A percentile compares a stretch with the other conserved stretches of the same genome.
Conservation (phyloP, 2,888 invertebrate species). For the Thymelicus acteon region DNA sequence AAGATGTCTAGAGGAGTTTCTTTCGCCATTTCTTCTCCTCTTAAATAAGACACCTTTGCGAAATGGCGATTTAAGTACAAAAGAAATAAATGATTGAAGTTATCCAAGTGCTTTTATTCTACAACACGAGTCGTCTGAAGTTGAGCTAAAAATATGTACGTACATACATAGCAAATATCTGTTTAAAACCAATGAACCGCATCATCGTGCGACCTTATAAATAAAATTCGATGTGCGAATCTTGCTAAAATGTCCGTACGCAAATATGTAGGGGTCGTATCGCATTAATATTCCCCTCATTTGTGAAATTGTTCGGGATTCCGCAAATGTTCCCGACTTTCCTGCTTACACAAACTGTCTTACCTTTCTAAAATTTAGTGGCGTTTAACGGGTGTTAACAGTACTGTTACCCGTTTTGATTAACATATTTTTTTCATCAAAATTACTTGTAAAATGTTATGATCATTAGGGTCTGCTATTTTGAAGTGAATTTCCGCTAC, state of each 20-base stretch:
- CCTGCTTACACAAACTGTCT: constrained; percentile 45
- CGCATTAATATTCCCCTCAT: constrained; percentile 71
- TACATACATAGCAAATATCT: too few relatives aligned
- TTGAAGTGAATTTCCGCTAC: background rate
- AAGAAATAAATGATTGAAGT: too few relatives aligned
- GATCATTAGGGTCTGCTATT: too few relatives aligned
- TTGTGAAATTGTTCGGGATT: constrained; percentile 58
- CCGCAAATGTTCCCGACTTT: constrained; percentile 42
- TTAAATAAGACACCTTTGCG: too few relatives aligned
- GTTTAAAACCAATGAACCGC: too few relatives aligned
- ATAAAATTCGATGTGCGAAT: constrained; percentile 72
- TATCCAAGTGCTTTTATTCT: too few relatives aligned
- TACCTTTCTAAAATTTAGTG: constrained; percentile 12
- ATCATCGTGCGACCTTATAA: constrained; percentile 56
- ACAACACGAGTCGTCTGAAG: too few relatives aligned
- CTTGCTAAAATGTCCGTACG: constrained; percentile 72
- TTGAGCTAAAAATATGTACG: too few relatives aligned
- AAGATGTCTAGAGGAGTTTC: too few relatives aligned
- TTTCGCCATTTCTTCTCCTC: too few relatives aligned
- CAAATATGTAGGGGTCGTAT: constrained; percentile 70
- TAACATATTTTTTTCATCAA: constrained; percentile 41
- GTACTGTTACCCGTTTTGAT: background rate
- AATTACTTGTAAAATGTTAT: background rate
- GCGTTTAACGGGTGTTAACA: background rate
- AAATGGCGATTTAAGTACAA: too few relatives aligned